These are phyloP conservation scores for Arremon brunneinucha DNA, from an alignment of 2,797 vertebrate genomes.

Conservation along the genomic window DNA sequence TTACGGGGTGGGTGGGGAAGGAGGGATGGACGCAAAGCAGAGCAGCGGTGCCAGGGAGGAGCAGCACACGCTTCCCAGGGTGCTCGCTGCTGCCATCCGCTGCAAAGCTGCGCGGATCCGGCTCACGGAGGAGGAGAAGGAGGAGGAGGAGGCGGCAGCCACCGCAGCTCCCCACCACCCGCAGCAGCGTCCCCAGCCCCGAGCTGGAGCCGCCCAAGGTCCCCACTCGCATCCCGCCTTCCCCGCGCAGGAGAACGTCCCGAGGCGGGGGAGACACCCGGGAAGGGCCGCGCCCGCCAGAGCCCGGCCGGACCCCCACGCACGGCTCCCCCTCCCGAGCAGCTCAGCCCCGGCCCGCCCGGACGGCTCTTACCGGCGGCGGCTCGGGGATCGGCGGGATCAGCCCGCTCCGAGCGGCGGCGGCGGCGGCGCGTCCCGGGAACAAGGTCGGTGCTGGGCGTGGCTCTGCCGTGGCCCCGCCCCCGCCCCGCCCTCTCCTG, in stretches of 20 bases:
- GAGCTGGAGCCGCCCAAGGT: neutral
- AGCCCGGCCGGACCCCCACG: neutral
- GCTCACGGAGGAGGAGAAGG: neutral
- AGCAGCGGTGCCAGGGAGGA: neutral
- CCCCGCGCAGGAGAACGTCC: neutral
- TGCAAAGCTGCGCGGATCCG: constrained; percentile 26
- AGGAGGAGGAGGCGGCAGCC: neutral
- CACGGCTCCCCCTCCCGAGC: neutral
- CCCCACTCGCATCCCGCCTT: neutral
- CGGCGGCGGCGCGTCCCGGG: neutral
- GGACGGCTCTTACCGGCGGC: neutral
- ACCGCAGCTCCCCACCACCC: neutral
- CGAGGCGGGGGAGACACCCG: neutral
- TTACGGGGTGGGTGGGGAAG: neutral
- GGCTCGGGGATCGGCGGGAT: neutral
- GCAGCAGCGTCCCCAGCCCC: neutral
- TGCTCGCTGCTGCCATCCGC: constrained; percentile 44
- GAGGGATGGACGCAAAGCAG: neutral
- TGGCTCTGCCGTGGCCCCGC: rapidly evolving
- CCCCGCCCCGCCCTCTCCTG: neutral
- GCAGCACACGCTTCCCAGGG: constrained; percentile 27
- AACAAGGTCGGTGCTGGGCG: constrained; percentile 48
- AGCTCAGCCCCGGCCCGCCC: neutral
- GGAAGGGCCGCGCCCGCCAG: neutral
- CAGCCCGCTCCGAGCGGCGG: rapidly evolving